Conservation (phyloP, 2,113 vertebrate species). For the Polypterus bichir region DNA sequence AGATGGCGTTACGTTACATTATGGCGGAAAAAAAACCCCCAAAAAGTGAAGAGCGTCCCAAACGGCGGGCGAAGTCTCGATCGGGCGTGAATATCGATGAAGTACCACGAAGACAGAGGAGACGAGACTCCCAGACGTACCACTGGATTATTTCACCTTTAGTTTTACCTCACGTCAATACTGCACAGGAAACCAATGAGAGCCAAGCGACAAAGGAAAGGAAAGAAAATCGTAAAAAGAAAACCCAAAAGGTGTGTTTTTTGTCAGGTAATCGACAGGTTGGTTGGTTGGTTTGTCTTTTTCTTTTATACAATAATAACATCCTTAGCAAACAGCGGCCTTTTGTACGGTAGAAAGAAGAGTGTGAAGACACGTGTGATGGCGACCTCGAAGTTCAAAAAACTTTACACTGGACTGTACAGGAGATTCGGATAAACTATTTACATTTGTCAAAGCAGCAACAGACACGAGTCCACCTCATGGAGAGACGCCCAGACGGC, state of each 20-base stretch:
- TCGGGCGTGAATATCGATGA: conserved; percentile 55
- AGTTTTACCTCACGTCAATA: conserved; percentile 94
- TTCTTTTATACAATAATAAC: conserved; percentile 48
- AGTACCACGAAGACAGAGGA: conserved; percentile 79
- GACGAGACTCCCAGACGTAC: conserved; percentile 74
- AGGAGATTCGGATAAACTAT: conserved; percentile 99
- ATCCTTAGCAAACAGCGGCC: conserved; percentile 79
- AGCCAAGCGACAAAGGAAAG: conserved; percentile 74
- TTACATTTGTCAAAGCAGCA: conserved; percentile 99
- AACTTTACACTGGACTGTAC: conserved; percentile 99
- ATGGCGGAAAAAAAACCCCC: conserved; percentile 54
- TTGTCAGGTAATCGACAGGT: conserved; percentile 16
- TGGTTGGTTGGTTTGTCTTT: conserved; percentile 38
- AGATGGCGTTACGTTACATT: conserved; percentile 71
- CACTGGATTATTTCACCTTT: conserved; percentile 82
- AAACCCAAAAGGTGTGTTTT: conserved; percentile 15
- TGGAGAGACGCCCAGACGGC: too few species aligned
- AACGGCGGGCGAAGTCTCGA: background rate
- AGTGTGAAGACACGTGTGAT: conserved; percentile 89
- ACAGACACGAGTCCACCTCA: conserved; percentile 78
- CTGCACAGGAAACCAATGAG: conserved; percentile 93
- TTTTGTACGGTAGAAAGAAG: conserved; percentile 80
- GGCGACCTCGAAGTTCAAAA: conserved; percentile 95
- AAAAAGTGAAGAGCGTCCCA: too few species aligned
- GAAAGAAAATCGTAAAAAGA: conserved; percentile 16